These are phyloP conservation scores for Charadrius vociferus DNA, from an alignment of 2,113 vertebrate genomes.

Conservation along the genomic window DNA sequence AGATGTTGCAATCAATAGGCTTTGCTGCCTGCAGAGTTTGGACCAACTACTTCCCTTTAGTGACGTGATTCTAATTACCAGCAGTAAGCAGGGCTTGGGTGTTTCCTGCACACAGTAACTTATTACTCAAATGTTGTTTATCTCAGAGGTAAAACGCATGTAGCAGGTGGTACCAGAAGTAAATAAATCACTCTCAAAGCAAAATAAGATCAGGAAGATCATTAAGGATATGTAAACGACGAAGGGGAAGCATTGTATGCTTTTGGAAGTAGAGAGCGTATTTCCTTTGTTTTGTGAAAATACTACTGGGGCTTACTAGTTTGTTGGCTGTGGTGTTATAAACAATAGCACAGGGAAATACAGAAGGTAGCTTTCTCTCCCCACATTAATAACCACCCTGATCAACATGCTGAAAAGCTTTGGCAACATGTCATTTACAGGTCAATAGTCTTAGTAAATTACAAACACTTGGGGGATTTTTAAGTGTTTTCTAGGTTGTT, in stretches of 20 bases:
- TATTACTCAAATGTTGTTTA: conserved; percentile 33
- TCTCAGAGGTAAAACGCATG: background rate
- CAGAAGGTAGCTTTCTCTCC: background rate
- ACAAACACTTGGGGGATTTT: background rate
- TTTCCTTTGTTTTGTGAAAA: conserved; percentile 24
- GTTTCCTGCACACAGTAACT: conserved; percentile 1
- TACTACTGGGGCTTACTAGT: background rate
- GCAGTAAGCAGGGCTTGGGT: background rate
- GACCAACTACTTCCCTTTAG: background rate
- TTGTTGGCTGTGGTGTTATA: background rate
- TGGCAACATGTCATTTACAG: background rate
- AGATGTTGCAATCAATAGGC: background rate
- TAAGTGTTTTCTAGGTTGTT: background rate
- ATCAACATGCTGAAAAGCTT: background rate
- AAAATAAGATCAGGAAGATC: background rate
- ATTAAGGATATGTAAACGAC: background rate
- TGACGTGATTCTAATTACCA: background rate
- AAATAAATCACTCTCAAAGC: background rate
- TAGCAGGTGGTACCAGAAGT: background rate
- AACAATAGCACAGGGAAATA: background rate
- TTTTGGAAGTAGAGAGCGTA: background rate
- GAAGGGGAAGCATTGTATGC: background rate
- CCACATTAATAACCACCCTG: background rate
- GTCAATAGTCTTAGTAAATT: background rate
- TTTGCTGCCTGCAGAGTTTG: conserved; percentile 8